Evolutionary conservation across 2,797 vertebrate species (phyloP).

Genomic region (Tenualosa thibaudeaui): DNA sequence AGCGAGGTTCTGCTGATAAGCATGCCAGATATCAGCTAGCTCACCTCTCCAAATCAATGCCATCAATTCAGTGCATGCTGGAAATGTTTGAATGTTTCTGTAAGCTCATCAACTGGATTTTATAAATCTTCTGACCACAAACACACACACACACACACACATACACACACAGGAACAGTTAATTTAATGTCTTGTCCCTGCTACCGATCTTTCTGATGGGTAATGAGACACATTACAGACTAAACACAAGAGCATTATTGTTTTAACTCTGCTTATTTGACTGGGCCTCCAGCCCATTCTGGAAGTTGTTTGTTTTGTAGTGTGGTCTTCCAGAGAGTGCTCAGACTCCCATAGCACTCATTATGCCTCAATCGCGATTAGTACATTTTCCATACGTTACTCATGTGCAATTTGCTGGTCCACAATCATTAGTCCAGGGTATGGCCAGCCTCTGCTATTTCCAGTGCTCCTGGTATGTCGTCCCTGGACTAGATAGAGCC

Average conservation of each 20-base stretch:
- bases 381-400: conserved; percentile 9
- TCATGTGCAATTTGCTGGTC: conserved; percentile 2
- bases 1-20: not conserved
- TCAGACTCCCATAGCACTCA: not conserved
- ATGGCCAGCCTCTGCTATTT: not conserved
- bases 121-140: conserved; percentile 1
- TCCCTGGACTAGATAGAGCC: not conserved
- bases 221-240: not conserved
- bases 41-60: conserved; percentile 1
- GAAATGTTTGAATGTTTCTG: not conserved
- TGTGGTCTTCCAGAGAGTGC: not conserved
- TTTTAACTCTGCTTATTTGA: conserved; percentile 1
- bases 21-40: not conserved
- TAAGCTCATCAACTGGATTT: not conserved
- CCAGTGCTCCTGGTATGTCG: conserved; percentile 4
- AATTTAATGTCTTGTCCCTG: not conserved
- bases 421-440: not conserved
- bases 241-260: not conserved
- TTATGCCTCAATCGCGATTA: not conserved
- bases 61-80: not conserved
- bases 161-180: not conserved
- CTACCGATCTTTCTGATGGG: not conserved
- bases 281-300: not conserved
- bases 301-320: conserved; percentile 7
- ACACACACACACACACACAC: no score